These are phyloP conservation scores for Colletes collaris DNA, from an alignment of 2,888 invertebrate genomes.

Conservation along the genomic window DNA sequence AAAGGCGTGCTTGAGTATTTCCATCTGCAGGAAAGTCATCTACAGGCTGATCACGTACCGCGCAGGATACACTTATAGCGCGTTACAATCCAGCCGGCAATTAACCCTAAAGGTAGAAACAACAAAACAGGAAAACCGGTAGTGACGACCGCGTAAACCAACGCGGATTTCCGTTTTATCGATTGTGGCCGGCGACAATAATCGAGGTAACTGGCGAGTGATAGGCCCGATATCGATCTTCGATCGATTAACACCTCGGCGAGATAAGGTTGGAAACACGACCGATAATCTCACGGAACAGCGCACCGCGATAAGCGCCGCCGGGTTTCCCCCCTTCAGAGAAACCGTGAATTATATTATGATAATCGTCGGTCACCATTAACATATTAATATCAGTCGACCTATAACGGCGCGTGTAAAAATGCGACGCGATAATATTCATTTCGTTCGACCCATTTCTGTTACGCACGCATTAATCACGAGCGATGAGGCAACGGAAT, in stretches of 20 bases:
- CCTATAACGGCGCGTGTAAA: conserved; percentile 41
- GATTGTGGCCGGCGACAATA: conserved; percentile 34
- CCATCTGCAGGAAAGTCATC: conserved; percentile 4
- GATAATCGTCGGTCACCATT: conserved; percentile 49
- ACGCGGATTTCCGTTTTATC: conserved; percentile 6
- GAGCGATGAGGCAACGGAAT: conserved; percentile 43
- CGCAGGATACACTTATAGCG: conserved; percentile 24
- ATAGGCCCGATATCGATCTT: conserved; percentile 71
- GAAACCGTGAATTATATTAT: conserved; percentile 61
- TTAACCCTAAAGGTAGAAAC: conserved; percentile 13
- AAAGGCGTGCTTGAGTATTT: neutral
- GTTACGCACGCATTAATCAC: conserved; percentile 43
- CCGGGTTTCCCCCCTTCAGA: conserved; percentile 20
- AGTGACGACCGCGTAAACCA: conserved; percentile 3
- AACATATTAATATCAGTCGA: conserved; percentile 53
- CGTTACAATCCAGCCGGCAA: conserved; percentile 15
- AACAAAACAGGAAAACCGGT: conserved; percentile 1
- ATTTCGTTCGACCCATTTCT: conserved; percentile 52
- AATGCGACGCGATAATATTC: conserved; percentile 55
- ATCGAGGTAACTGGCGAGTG: conserved; percentile 25
- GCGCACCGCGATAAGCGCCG: conserved; percentile 54
- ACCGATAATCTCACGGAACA: conserved; percentile 68
- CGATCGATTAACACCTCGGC: conserved; percentile 70
- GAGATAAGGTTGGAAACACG: conserved; percentile 69
- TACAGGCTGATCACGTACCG: conserved; percentile 11